Base-by-base conservation (phyloP, 2,797 vertebrate species). In the Scomberomorus guttatus region DNA sequence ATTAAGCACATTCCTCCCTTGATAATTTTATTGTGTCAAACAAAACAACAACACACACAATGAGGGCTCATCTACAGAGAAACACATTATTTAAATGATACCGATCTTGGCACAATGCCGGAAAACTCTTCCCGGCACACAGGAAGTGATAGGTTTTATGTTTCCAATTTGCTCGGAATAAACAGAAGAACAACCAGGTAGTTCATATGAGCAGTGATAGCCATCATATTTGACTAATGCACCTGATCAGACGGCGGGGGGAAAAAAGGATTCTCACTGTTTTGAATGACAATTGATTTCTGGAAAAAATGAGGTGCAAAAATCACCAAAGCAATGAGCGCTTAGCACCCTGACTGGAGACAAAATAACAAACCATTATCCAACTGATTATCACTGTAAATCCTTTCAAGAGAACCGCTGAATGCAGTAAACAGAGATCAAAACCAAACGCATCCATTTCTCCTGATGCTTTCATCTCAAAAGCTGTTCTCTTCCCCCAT, bases 381-480 rank as follows among this genome's bases (percentile, higher is more conserved):
- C 52, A 2, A 0, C 80, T 82, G 87, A 92, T 89, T 85, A 85
- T 55, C 87, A 84, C 82, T 89, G 87, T 79, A 79, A 85, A 81
- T 83, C 83, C 54, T 77, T 87, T 82, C 59, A 79, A 63, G 68
- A 80, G 77, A 74, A 55, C 55, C 37, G 18, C 70, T 44, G 68
- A 79, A 84, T 44, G 72, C 72, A 22, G 79, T 75, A 86, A 88
- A 87, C 79, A 84, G 37, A 86, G 72, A 92, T 90, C 86, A 87
- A 85, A 91, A 79, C 66, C n/a, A 18, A 84, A 78, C 12, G n/a
- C 61, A 59, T 79, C 78, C 27, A 15, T 81, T 84, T 83, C 81
- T 70, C 84, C 71, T 55, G 74, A 83, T 7, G 75, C 82, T 82
- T 88, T 84, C 80, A 83, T 88, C 81, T 77, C 27, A 29, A 75